A percentile compares a stretch with the other conserved stretches of the same genome.
These are phyloP conservation scores for Meteorus sp. DNA, from an alignment of 1,140 invertebrate genomes.

Conservation along the genomic window DNA sequence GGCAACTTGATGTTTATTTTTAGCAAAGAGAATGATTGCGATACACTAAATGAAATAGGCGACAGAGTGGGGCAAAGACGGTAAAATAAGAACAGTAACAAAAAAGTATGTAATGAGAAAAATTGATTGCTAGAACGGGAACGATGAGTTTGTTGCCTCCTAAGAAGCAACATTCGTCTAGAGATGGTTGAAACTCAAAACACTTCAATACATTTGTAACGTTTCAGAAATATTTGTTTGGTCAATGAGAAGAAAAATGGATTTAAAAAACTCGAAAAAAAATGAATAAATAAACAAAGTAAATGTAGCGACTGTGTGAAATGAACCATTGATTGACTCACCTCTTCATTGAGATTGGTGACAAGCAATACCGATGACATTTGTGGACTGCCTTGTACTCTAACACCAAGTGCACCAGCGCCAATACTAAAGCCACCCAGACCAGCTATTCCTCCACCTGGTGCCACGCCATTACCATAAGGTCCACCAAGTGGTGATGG, in stretches of 20 bases:
- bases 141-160: too few relatives aligned
- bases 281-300: background rate
- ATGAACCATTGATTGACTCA: slow-evolving; percentile 61
- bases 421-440: slow-evolving; percentile 74
- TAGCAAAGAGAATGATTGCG: too few relatives aligned
- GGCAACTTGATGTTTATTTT: background rate
- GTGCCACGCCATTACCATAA: slow-evolving; percentile 66
- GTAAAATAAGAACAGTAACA: background rate
- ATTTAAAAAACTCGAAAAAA: background rate
- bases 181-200: too few relatives aligned
- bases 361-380: slow-evolving; percentile 83
- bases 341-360: slow-evolving; percentile 91
- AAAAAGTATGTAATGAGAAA: too few relatives aligned
- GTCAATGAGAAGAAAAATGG: background rate
- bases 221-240: too few relatives aligned
- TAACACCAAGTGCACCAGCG: slow-evolving; percentile 62
- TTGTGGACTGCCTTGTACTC: slow-evolving; percentile 65
- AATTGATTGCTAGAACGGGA: too few relatives aligned
- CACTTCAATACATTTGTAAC: too few relatives aligned
- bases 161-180: too few relatives aligned
- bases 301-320: too few relatives aligned
- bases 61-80: background rate
- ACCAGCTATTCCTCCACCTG: slow-evolving; percentile 71
- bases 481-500: slow-evolving; percentile 71
- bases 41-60: background rate